A percentile compares a stretch with the other conserved stretches of the same genome.
Evolutionary conservation across 2,888 invertebrate species (phyloP).

Genomic region (Lepeophtheirus nordmannii): DNA sequence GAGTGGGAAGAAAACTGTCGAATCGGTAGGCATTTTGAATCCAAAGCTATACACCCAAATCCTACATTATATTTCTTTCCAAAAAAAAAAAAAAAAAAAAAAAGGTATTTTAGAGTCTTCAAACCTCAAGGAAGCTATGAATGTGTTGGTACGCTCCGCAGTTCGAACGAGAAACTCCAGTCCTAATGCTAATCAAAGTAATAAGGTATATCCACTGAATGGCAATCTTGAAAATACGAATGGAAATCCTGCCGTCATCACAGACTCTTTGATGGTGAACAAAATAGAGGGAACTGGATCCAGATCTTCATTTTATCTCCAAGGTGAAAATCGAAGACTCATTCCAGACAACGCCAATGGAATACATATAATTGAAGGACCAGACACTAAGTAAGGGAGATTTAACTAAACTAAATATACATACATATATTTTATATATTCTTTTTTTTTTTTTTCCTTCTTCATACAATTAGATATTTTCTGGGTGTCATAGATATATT

Average conservation of each 20-base stretch:
- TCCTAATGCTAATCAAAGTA: neutral
- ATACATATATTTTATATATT: neutral
- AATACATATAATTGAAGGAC: constrained; percentile 14
- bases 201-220: neutral
- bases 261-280: neutral
- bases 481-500: constrained; percentile 20
- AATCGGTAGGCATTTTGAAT: no score
- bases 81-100: no score
- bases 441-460: no score
- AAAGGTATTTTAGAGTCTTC: constrained; percentile 7
- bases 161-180: neutral
- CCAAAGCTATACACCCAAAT: no score
- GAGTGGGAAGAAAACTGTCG: neutral
- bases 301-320: neutral
- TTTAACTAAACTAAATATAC: neutral
- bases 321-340: constrained; percentile 13
- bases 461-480: neutral
- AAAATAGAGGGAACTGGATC: neutral
- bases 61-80: neutral
- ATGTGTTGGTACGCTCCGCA: constrained; percentile 1
- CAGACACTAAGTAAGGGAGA: neutral
- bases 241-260: neutral
- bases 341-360: constrained; percentile 15
- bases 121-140: constrained; percentile 7
- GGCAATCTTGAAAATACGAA: neutral